Evolutionary conservation across 2,888 invertebrate species (phyloP), one percentile per base, ranked within the genome.

Genomic region (Leptopterna dolabrata): DNA sequence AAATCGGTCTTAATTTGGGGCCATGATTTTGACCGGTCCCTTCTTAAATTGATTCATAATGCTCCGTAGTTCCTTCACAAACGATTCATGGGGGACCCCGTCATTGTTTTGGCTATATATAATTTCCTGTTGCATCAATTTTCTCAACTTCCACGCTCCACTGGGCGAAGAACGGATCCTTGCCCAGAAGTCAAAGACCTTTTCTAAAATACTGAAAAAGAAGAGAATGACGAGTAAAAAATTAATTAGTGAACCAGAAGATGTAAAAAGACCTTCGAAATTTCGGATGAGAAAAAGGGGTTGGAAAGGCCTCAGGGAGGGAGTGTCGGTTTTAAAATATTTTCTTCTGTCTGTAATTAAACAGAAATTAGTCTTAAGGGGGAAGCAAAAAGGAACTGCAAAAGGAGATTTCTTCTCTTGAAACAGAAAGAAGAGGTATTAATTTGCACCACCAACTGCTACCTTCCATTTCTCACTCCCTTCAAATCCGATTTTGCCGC

Each of bases 261-360:
- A 81, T 78, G 78, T 41, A 85, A 45, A 73, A 85, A 36, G 85
- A 85, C 63, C 63, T 55, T 63, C 63, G 71, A 41, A 43, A 36
- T 36, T 29, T 63, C 55, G 47, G 45, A 63, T 43, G 30, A 73
- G 43, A 45, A 24, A 43, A 43, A 85, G 45, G 71, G 85, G 13
- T 27, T 41, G 78, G 13, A 29, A 81, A 30, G 73, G 78, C 45
- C 27, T n/a, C 63, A 63, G 70, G 45, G 43, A 71, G 83, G 83
- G 63, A 63, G 83, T 71, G 83, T 85, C 76, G 55, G 78, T 78
- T 86, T 86, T 78, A 87, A 87, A 87, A 87, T 87, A 87, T 87
- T 87, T 87, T 87, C 86, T 80, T 87, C 78, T 78, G 85, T 73
- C 85, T 85, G 80, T 87, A 87, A 87, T 87, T 87, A 87, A 87